Conservation (phyloP, 2,888 invertebrate genomes). For the Aproaerema taeniolella region DNA sequence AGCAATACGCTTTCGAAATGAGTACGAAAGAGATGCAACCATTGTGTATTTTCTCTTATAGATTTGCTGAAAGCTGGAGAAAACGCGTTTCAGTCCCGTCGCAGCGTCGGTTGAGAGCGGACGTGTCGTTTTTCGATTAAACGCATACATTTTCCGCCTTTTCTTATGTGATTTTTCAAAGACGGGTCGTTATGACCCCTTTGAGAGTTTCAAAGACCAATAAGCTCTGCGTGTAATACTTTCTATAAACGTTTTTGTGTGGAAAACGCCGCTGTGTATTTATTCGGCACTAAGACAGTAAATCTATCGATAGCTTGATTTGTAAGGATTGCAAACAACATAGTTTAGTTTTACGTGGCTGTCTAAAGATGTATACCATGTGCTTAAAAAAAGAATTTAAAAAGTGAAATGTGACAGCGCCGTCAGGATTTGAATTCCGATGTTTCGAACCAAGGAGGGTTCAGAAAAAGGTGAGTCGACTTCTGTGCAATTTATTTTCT, state of each 20-base stretch:
- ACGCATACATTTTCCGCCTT: slow-evolving; percentile 33
- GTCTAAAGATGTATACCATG: too few species aligned
- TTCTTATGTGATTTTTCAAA: slow-evolving; percentile 20
- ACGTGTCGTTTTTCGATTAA: slow-evolving; percentile 19
- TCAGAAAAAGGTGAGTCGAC: too few species aligned
- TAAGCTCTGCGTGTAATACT: too few species aligned
- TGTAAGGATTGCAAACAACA: neutral
- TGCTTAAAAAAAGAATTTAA: neutral
- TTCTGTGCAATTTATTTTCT: too few species aligned
- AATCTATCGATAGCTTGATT: neutral
- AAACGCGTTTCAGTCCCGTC: slow-evolving; percentile 16
- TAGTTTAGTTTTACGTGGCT: too few species aligned
- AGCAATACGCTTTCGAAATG: slow-evolving; percentile 17
- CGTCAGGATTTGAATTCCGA: too few species aligned
- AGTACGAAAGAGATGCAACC: slow-evolving; percentile 35
- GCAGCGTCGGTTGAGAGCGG: slow-evolving; percentile 17
- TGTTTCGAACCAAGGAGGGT: too few species aligned
- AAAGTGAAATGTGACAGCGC: too few species aligned
- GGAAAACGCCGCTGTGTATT: too few species aligned
- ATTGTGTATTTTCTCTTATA: slow-evolving; percentile 51
- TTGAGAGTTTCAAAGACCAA: slow-evolving; percentile 1
- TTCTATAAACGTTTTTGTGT: too few species aligned
- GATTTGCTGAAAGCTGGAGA: slow-evolving; percentile 64
- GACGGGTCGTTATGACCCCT: slow-evolving; percentile 7
- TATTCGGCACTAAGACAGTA: too few species aligned